Percentiles rank a stretch among this genome's conserved stretches.
Conservation (phyloP, 2,888 invertebrate species). For the Halictus quadricinctus region DNA sequence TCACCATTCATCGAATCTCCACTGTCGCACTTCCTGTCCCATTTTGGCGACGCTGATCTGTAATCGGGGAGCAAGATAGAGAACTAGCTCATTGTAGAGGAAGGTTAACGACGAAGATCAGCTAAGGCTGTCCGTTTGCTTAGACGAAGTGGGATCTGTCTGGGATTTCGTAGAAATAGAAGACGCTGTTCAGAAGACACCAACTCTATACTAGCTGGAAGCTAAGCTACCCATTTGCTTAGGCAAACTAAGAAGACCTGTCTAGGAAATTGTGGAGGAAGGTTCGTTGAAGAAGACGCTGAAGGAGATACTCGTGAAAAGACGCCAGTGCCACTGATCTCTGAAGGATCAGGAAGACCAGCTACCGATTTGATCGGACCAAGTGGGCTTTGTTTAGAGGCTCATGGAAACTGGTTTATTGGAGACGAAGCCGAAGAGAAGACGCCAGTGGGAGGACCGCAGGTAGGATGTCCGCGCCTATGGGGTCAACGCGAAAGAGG, state of each 20-base stretch:
- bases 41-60: background rate
- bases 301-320: too few species aligned
- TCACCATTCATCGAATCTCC: background rate
- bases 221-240: background rate
- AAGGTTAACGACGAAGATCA: too few species aligned
- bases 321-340: background rate
- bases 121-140: too few species aligned
- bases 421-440: background rate
- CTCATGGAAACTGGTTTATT: background rate
- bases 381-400: background rate
- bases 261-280: background rate
- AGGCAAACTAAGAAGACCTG: rapidly evolving
- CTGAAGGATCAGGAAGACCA: background rate
- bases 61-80: background rate
- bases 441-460: background rate
- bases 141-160: too few species aligned
- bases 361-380: background rate
- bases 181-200: background rate
- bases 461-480: background rate
- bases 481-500: background rate
- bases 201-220: background rate
- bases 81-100: too few species aligned
- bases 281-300: background rate
- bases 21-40: background rate
- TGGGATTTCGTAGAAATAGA: too few species aligned